Evolutionary conservation across 2,888 invertebrate genomes (phyloP).

Genomic region (Piscicola geometra): DNA sequence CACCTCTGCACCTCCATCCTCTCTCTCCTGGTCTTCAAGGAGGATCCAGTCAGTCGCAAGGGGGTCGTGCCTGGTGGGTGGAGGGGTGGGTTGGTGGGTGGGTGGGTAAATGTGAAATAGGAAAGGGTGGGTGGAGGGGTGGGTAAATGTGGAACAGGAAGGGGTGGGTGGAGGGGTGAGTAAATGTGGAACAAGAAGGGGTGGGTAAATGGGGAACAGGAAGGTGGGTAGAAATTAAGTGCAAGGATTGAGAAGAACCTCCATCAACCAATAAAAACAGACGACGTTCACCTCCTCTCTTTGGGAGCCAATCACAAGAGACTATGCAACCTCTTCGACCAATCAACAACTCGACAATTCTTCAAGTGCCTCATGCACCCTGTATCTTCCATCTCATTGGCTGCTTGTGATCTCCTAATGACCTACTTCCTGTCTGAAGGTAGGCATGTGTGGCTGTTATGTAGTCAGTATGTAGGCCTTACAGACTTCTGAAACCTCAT

Average conservation of each 20-base stretch:
- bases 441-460: background rate
- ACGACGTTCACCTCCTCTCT: conserved; percentile 44
- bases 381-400: conserved; percentile 3
- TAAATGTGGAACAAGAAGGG: too few relatives aligned
- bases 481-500: too few relatives aligned
- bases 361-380: background rate
- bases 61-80: conserved; percentile 40
- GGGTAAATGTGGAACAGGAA: too few relatives aligned
- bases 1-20: conserved; percentile 47
- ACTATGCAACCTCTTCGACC: conserved; percentile 47
- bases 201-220: too few relatives aligned
- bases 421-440: background rate
- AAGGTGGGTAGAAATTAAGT: background rate
- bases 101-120: too few relatives aligned
- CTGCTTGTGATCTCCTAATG: background rate
- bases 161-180: conserved; percentile 32
- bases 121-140: too few relatives aligned
- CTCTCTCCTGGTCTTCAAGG: conserved; percentile 37
- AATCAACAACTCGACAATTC: conserved; percentile 36
- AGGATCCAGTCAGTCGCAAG: conserved; percentile 37
- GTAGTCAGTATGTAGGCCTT: too few relatives aligned
- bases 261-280: too few relatives aligned
- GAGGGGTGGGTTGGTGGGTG: background rate
- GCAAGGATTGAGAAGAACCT: background rate
- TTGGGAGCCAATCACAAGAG: conserved; percentile 43